These are phyloP conservation scores for Apeltes quadracus DNA, from an alignment of 2,113 vertebrate species.

Conservation along the genomic window DNA sequence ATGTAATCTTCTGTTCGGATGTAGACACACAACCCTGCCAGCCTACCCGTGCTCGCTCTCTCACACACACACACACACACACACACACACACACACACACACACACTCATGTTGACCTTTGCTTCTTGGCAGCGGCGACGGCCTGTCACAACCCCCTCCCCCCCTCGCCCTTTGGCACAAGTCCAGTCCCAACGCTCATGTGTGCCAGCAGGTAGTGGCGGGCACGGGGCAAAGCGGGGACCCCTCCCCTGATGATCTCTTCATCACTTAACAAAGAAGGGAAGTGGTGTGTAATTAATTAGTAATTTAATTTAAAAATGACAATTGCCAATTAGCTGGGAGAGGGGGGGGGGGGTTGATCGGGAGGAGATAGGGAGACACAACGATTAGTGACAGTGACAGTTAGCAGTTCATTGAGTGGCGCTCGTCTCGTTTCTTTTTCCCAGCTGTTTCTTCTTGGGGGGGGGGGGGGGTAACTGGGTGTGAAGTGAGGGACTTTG, in stretches of 20 bases:
- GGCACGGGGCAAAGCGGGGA: conserved; percentile 71
- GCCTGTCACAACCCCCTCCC: conserved; percentile 72
- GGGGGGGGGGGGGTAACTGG: no score
- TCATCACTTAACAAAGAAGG: conserved; percentile 90
- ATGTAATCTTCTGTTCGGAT: conserved; percentile 78
- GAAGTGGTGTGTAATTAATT: no score
- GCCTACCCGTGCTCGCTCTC: background rate
- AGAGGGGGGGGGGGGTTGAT: conserved; percentile 36
- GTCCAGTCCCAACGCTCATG: conserved; percentile 84
- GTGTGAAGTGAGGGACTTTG: conserved; percentile 17
- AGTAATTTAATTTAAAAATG: no score
- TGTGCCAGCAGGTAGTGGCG: conserved; percentile 85
- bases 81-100: conserved; percentile 35
- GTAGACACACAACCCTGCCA: conserved; percentile 53
- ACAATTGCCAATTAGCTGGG: conserved; percentile 82
- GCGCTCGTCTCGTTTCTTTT: conserved; percentile 51
- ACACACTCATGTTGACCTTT: conserved; percentile 82
- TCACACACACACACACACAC: background rate
- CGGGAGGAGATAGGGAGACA: conserved; percentile 39
- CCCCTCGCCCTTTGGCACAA: conserved; percentile 67
- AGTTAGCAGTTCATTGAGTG: conserved; percentile 59
- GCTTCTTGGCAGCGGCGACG: conserved; percentile 74
- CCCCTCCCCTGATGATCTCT: conserved; percentile 84
- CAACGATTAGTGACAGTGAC: no score
- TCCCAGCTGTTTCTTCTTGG: conserved; percentile 27